Evolutionary conservation across 2,797 vertebrate species (phyloP).

Genomic region (Synanceia verrucosa): DNA sequence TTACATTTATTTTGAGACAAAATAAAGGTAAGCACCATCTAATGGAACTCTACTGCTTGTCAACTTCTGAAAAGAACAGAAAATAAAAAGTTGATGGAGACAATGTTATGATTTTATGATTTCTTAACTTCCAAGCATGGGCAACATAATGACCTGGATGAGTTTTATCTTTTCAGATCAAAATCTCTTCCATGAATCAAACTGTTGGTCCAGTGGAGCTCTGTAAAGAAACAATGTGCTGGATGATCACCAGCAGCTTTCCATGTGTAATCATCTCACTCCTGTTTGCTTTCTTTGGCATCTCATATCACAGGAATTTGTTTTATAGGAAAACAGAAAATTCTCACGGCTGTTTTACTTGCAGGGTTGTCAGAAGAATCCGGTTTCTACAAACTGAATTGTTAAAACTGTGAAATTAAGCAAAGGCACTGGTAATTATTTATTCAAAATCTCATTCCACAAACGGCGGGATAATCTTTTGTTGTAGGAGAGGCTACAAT

Average conservation of each 20-base stretch:
- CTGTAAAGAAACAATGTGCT: constrained; percentile 55
- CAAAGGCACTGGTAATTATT: constrained; percentile 57
- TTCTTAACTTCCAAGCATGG: background rate
- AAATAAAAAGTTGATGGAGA: background rate
- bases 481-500: constrained; percentile 11
- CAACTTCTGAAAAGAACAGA: background rate
- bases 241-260: constrained; percentile 63
- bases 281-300: constrained; percentile 66
- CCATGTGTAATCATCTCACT: constrained; percentile 44
- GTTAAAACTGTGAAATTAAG: constrained; percentile 36
- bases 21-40: too few relatives aligned
- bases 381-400: constrained; percentile 22
- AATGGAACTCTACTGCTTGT: background rate
- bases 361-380: constrained; percentile 43
- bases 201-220: constrained; percentile 44
- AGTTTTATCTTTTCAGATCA: background rate
- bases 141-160: background rate
- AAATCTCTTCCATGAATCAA: constrained; percentile 15
- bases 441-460: constrained; percentile 43
- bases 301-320: constrained; percentile 53
- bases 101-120: background rate
- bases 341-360: constrained; percentile 52
- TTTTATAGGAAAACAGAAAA: constrained; percentile 65
- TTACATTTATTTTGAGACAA: too few relatives aligned
- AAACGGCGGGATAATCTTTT: constrained; percentile 40